These are phyloP conservation scores for Eumeta japonica DNA, from an alignment of 1,140 invertebrate genomes.

Conservation along the genomic window DNA sequence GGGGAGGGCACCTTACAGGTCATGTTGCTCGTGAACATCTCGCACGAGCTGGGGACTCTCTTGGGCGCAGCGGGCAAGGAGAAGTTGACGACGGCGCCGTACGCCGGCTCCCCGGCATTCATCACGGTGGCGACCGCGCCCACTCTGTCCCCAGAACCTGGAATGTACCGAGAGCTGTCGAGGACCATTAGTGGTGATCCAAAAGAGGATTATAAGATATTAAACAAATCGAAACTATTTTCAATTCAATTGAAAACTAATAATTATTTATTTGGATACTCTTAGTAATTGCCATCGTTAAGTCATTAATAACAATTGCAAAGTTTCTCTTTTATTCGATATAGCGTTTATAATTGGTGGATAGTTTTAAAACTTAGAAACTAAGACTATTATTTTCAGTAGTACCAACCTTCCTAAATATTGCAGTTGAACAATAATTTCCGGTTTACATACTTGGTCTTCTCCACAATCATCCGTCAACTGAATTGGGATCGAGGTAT, in stretches of 20 bases:
- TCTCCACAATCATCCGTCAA: conserved; percentile 38
- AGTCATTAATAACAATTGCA: too few relatives aligned
- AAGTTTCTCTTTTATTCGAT: too few relatives aligned
- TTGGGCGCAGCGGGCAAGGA: conserved; percentile 25
- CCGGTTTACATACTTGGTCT: conserved; percentile 39
- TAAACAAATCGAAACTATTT: not conserved
- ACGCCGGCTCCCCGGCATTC: conserved; percentile 39
- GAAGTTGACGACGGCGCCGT: conserved; percentile 30
- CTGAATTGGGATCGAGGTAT: conserved; percentile 29
- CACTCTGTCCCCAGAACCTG: conserved; percentile 23
- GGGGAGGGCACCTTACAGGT: conserved; percentile 32
- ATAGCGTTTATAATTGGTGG: too few relatives aligned
- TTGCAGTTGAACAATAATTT: conserved; percentile 25
- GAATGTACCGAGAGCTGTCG: conserved; percentile 31
- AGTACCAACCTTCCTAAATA: conserved; percentile 25
- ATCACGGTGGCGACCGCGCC: conserved; percentile 27
- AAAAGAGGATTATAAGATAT: not conserved
- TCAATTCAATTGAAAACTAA: not conserved
- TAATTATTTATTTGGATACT: too few relatives aligned
- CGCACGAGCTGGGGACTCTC: conserved; percentile 19
- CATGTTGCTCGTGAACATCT: conserved; percentile 12
- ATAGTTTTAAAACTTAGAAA: too few relatives aligned
- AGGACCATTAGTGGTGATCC: too few relatives aligned
- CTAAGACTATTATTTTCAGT: conserved; percentile 2
- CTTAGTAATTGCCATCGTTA: too few relatives aligned